Evolutionary conservation across 2,113 vertebrate genomes (phyloP).

Genomic region (Ammodytes marinus): DNA sequence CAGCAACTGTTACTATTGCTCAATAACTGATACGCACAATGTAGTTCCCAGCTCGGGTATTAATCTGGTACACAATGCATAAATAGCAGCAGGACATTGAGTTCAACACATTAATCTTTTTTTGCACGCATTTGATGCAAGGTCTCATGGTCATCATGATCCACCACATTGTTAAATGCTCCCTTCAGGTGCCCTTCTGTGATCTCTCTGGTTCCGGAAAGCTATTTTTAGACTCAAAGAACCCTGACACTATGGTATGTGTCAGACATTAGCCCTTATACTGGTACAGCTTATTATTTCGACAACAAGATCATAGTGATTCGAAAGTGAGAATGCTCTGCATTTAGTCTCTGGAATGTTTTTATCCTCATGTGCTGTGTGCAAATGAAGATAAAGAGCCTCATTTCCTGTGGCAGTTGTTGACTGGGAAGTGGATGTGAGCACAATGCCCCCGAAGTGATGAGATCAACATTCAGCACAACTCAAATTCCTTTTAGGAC

Average conservation of each 20-base stretch:
- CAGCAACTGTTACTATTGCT: not conserved
- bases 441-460: not conserved
- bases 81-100: not conserved
- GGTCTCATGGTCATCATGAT: not conserved
- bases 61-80: not conserved
- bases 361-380: conserved; percentile 13
- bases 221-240: conserved; percentile 24
- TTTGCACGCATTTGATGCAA: not conserved
- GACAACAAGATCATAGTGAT: not conserved
- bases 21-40: not conserved
- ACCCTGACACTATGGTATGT: conserved; percentile 31
- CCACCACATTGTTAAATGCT: not conserved
- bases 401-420: conserved; percentile 23
- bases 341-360: not conserved
- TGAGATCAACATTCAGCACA: not conserved
- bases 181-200: not conserved
- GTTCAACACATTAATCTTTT: not conserved
- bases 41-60: not conserved
- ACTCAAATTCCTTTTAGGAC: not conserved
- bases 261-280: not conserved
- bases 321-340: not conserved
- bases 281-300: not conserved
- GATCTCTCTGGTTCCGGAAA: not conserved
- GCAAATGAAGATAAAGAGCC: conserved; percentile 15
- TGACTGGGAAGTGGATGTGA: conserved; percentile 4